phyloP scores from a whole-genome alignment of 2,113 vertebrate species.

The Syngnathoides biaculeatus region DNA sequence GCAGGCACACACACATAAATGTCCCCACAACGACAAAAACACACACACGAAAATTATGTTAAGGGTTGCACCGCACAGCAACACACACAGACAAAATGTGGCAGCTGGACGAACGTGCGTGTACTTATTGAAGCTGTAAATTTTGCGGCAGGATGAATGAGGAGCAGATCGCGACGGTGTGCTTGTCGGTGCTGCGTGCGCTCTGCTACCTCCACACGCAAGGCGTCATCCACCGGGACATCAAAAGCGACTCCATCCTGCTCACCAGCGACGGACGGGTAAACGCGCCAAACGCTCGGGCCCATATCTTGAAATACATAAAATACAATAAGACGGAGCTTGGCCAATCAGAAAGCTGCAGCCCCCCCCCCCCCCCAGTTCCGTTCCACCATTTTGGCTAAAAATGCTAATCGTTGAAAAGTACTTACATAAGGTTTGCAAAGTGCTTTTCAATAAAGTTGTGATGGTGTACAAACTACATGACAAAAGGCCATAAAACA shows the following conservation, averaged over 20 bases:
- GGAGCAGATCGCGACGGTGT: constrained; percentile 97
- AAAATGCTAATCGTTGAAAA: too few relatives aligned
- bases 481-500: neutral
- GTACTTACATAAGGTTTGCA: too few relatives aligned
- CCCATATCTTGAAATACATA: neutral
- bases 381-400: too few relatives aligned
- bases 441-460: too few relatives aligned
- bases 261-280: constrained; percentile 95
- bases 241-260: constrained; percentile 98
- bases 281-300: constrained; percentile 35
- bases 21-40: neutral
- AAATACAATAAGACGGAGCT: too few relatives aligned
- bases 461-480: too few relatives aligned
- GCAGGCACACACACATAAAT: neutral
- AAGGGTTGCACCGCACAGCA: neutral
- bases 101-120: constrained; percentile 26
- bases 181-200: constrained; percentile 90
- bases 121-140: neutral
- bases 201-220: constrained; percentile 96
- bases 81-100: neutral
- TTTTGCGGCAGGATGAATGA: constrained; percentile 90
- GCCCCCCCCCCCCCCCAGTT: too few relatives aligned
- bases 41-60: too few relatives aligned
- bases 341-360: too few relatives aligned
- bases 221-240: constrained; percentile 97